Evolutionary conservation across 2,113 vertebrate genomes (phyloP).

Genomic region (Nothocercus julius): DNA sequence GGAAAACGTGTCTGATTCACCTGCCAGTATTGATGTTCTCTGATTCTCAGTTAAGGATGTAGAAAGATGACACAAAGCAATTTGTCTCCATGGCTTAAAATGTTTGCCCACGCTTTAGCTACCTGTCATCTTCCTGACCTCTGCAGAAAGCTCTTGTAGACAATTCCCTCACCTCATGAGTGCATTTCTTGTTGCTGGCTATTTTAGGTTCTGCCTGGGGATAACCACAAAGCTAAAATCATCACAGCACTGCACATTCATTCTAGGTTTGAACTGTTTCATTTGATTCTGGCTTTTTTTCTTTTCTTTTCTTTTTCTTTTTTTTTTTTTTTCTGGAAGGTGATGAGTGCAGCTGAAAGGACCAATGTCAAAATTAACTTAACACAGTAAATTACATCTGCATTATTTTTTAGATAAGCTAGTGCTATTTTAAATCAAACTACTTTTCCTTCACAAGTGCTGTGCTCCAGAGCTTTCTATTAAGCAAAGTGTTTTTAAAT

Average conservation of each 20-base stretch:
- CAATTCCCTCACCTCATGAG: not conserved
- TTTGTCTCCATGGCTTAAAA: not conserved
- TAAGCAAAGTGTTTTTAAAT: slow-evolving; percentile 28
- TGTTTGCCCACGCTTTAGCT: not conserved
- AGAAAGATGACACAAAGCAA: not conserved
- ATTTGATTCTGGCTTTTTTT: not conserved
- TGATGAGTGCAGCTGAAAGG: not conserved
- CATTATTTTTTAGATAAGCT: slow-evolving; percentile 21
- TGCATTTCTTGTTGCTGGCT: not conserved
- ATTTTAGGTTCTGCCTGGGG: not conserved
- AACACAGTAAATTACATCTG: slow-evolving; percentile 3
- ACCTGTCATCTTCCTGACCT: not conserved
- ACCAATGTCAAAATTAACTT: not conserved
- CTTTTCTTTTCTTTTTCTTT: not conserved
- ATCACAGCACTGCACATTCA: not conserved
- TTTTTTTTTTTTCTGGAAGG: not conserved
- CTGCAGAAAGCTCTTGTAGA: not conserved
- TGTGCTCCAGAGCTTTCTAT: slow-evolving; percentile 1
- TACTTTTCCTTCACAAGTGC: slow-evolving; percentile 15
- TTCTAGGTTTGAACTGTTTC: slow-evolving; percentile 11
- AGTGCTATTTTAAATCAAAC: slow-evolving; percentile 23
- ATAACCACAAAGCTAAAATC: not conserved
- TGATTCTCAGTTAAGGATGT: not conserved
- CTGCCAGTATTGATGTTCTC: not conserved
- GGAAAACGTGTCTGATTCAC: not conserved